Conservation (phyloP, 2,797 vertebrate genomes). For the Clarias fuscus region DNA sequence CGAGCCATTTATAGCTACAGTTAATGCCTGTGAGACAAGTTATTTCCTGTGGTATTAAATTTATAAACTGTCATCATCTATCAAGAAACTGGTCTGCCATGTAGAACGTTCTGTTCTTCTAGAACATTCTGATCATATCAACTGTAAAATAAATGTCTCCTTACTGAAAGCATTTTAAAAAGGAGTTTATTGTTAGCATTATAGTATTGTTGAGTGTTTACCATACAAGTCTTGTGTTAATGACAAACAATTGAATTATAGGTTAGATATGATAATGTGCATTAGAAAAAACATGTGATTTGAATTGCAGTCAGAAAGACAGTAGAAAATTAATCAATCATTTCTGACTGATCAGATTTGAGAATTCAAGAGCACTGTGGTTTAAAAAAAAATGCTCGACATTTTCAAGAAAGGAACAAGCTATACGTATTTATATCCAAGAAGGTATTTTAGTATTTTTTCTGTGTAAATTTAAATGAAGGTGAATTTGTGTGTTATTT, state of each 20-base stretch:
- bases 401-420: not conserved
- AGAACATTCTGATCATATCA: not conserved
- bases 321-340: not conserved
- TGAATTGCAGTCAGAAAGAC: not conserved
- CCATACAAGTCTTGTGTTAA: not conserved
- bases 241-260: not conserved
- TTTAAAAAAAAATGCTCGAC: not conserved
- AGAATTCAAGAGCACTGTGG: not conserved
- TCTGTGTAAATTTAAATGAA: not conserved
- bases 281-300: not conserved
- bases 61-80: not conserved
- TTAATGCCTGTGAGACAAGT: not conserved
- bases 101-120: not conserved
- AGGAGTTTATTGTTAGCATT: not conserved
- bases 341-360: not conserved
- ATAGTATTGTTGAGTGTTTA: not conserved
- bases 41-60: not conserved
- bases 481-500: not conserved
- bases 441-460: not conserved
- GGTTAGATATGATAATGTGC: not conserved
- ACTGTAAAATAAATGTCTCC: not conserved
- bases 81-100: not conserved
- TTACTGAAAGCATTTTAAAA: not conserved
- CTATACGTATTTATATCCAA: not conserved
- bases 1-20: not conserved